Percentiles rank a stretch among this genome's conserved stretches.
Evolutionary conservation across 1,140 invertebrate genomes (phyloP).

Genomic region (Anastrepha obliqua): DNA sequence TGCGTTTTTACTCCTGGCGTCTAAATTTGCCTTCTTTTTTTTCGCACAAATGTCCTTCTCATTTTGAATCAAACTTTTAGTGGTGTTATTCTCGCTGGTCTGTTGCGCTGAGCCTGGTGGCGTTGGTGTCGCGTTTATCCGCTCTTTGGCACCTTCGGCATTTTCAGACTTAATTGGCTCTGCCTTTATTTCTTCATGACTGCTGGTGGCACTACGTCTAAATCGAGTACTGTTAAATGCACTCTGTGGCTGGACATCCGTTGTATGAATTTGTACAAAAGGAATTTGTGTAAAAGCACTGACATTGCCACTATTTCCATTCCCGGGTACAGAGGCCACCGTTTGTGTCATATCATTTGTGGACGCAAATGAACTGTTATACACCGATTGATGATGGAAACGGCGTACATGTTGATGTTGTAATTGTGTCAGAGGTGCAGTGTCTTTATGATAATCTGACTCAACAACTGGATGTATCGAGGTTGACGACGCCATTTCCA

Average conservation of each 20-base stretch:
- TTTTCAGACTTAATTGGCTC: slow-evolving; percentile 71
- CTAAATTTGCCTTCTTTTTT: not conserved
- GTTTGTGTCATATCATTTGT: not conserved
- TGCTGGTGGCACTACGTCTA: slow-evolving; percentile 61
- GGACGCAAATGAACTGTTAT: not conserved
- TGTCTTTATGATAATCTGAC: slow-evolving; percentile 12
- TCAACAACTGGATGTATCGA: not conserved
- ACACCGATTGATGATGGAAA: not conserved
- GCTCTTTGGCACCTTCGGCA: slow-evolving; percentile 65
- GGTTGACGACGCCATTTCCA: slow-evolving; percentile 16
- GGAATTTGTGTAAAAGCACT: slow-evolving; percentile 60
- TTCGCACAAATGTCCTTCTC: not conserved
- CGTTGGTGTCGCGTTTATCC: slow-evolving; percentile 68
- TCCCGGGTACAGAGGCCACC: not conserved
- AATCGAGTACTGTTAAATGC: slow-evolving; percentile 68
- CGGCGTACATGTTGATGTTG: not conserved
- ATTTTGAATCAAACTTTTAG: slow-evolving; percentile 36
- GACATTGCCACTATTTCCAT: not conserved
- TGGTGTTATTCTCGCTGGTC: not conserved
- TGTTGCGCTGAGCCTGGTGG: slow-evolving; percentile 60
- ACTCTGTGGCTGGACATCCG: slow-evolving; percentile 65
- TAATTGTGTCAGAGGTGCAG: not conserved
- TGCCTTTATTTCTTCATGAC: slow-evolving; percentile 69
- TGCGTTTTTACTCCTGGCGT: not conserved
- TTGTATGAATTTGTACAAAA: slow-evolving; percentile 71